These are phyloP conservation scores for Drosophila varians DNA, from an alignment of 1,140 invertebrate genomes.

Conservation along the genomic window DNA sequence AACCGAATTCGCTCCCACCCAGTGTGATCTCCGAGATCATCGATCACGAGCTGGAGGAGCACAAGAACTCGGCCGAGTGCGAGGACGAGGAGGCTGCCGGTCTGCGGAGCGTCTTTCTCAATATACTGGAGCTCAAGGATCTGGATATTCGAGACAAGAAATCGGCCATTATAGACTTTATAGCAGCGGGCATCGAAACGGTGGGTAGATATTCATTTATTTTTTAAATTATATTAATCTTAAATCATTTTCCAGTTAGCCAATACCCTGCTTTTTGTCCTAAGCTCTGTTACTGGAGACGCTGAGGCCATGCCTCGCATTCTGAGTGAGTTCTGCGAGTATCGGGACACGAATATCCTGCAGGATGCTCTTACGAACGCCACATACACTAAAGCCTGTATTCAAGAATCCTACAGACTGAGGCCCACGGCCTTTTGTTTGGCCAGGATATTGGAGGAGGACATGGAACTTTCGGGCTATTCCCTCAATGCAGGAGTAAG, in stretches of 20 bases:
- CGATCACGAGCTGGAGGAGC: constrained; percentile 85
- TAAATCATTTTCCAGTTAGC: constrained; percentile 86
- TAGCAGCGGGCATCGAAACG: constrained; percentile 93
- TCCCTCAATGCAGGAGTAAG: constrained; percentile 90
- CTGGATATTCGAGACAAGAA: constrained; percentile 92
- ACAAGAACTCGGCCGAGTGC: constrained; percentile 65
- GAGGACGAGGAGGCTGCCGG: constrained; percentile 85
- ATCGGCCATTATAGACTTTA: constrained; percentile 93
- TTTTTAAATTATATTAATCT: too few species aligned
- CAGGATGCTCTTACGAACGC: constrained; percentile 87
- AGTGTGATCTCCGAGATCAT: constrained; percentile 92
- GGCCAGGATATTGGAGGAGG: constrained; percentile 90
- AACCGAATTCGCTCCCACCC: constrained; percentile 14
- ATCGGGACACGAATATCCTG: constrained; percentile 86
- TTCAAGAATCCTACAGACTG: constrained; percentile 93
- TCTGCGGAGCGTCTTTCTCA: constrained; percentile 89
- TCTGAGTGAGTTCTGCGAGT: constrained; percentile 88
- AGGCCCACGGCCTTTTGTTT: constrained; percentile 93
- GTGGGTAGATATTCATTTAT: too few species aligned
- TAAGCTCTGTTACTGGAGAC: constrained; percentile 90
- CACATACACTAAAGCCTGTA: constrained; percentile 92
- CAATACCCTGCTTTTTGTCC: constrained; percentile 91
- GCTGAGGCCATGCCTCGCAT: constrained; percentile 89
- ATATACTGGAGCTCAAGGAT: constrained; percentile 88
- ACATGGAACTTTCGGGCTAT: constrained; percentile 91